phyloP scores from a whole-genome alignment of 2,888 invertebrate species.

The Macroteleia sp. region DNA sequence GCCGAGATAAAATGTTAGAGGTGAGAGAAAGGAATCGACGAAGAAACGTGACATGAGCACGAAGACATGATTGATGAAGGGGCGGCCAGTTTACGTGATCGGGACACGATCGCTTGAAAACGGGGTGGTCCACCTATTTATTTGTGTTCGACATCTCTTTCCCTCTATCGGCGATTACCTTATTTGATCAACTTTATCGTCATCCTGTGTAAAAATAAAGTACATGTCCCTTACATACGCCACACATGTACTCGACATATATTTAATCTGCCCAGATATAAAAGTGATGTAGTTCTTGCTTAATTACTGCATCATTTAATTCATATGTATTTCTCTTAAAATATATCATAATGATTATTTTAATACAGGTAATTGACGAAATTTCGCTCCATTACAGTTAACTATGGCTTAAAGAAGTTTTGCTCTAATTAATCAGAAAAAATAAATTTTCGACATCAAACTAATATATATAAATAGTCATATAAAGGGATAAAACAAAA shows the following conservation, averaged over 20 bases:
- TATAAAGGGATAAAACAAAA: too few species aligned
- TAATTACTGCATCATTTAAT: background rate
- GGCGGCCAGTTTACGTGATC: constrained; percentile 84
- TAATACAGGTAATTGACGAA: too few species aligned
- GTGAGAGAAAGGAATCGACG: constrained; percentile 60
- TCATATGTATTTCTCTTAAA: too few species aligned
- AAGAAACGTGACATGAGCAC: constrained; percentile 78
- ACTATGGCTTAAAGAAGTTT: too few species aligned
- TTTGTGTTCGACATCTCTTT: constrained; percentile 58
- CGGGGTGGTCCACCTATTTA: constrained; percentile 80
- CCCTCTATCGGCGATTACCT: constrained; percentile 47
- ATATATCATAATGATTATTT: too few species aligned
- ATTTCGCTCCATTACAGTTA: too few species aligned
- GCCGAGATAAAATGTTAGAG: constrained; percentile 55
- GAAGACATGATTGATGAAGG: constrained; percentile 83
- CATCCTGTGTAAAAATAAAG: constrained; percentile 29
- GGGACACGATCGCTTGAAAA: constrained; percentile 80
- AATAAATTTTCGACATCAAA: too few species aligned
- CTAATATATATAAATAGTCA: too few species aligned
- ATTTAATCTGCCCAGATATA: background rate
- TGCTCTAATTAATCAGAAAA: too few species aligned
- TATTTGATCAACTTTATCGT: constrained; percentile 54
- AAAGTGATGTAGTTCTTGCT: background rate
- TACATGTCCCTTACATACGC: constrained; percentile 31
- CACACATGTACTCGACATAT: constrained; percentile 12